phyloP scores from a whole-genome alignment of 2,888 invertebrate species.

The Pristionchus entomophagus region DNA sequence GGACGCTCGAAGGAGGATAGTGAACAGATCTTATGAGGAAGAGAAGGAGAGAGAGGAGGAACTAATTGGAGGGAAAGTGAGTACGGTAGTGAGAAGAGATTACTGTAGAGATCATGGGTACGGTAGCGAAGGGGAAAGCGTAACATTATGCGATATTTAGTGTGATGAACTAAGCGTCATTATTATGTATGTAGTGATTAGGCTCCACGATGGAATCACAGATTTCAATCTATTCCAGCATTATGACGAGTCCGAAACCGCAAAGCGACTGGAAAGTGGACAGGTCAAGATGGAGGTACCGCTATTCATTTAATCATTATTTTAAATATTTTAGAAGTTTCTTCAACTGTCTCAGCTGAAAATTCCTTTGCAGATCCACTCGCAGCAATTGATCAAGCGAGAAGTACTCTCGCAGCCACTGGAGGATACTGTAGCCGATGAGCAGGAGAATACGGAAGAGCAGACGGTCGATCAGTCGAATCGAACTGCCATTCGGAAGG shows the following conservation, averaged over 20 bases:
- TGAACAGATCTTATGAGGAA: constrained; percentile 23
- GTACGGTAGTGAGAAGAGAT: background rate
- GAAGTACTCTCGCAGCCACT: constrained; percentile 29
- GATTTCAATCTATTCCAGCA: background rate
- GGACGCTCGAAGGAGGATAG: background rate
- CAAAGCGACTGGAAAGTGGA: background rate
- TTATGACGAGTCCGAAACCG: background rate
- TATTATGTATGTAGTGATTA: too few relatives aligned
- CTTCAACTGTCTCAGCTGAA: background rate
- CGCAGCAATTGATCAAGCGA: constrained; percentile 15
- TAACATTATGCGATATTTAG: too few relatives aligned
- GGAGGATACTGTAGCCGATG: background rate
- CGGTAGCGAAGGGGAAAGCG: background rate
- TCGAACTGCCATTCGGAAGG: background rate
- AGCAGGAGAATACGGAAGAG: background rate
- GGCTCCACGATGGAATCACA: too few relatives aligned
- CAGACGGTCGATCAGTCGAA: constrained; percentile 8
- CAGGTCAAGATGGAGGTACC: background rate
- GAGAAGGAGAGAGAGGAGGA: constrained; percentile 5
- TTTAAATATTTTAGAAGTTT: background rate
- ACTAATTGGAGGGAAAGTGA: background rate
- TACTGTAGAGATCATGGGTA: background rate
- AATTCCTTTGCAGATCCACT: background rate
- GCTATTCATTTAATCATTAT: background rate
- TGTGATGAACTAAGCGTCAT: background rate